Percentiles rank a stretch among this genome's conserved stretches.
Conservation (phyloP, 2,797 vertebrate genomes). For the Phoxinus dragarum region DNA sequence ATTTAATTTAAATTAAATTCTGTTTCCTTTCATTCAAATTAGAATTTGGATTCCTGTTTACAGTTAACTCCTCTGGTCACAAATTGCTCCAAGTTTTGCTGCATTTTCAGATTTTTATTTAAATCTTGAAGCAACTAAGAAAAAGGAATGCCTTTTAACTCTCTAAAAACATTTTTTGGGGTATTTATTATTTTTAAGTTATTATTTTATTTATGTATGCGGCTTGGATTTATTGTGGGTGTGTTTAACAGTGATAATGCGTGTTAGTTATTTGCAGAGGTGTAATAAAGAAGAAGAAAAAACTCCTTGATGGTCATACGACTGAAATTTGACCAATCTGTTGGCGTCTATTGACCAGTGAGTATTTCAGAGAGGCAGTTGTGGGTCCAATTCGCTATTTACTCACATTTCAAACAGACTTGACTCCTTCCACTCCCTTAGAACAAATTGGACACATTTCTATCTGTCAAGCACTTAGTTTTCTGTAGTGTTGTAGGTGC, state of each 20-base stretch:
- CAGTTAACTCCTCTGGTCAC: too few species aligned
- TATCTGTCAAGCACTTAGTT: background rate
- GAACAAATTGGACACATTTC: background rate
- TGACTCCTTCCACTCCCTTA: background rate
- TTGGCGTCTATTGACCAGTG: background rate
- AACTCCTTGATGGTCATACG: background rate
- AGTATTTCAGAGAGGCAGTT: background rate
- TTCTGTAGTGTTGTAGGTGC: conserved; percentile 16
- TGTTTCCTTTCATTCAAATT: too few species aligned
- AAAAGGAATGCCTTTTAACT: too few species aligned
- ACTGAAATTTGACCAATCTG: background rate
- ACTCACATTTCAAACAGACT: background rate
- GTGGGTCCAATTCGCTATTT: background rate
- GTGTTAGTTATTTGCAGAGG: background rate
- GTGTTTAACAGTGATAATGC: background rate
- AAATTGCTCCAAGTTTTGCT: too few species aligned
- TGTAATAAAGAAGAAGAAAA: background rate
- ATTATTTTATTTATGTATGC: background rate
- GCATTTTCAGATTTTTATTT: too few species aligned
- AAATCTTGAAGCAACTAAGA: too few species aligned
- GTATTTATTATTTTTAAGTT: too few species aligned
- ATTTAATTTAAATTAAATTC: too few species aligned
- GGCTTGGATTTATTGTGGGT: background rate
- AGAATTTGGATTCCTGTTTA: too few species aligned
- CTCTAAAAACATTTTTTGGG: too few species aligned